phyloP scores from a whole-genome alignment of 2,888 invertebrate species.

The Lasioglossum oenotherae region DNA sequence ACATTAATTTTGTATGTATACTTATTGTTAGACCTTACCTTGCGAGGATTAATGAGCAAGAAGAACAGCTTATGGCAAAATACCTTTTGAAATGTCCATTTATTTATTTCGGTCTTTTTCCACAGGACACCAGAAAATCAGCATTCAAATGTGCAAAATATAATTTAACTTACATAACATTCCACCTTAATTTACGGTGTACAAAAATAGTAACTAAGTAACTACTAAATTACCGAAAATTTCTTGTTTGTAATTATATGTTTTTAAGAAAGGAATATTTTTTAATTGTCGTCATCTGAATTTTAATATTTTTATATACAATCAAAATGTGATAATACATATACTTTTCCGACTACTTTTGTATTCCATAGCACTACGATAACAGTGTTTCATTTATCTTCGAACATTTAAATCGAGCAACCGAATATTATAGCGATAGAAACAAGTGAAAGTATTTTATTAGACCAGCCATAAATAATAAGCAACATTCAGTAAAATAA shows the following conservation, averaged over 20 bases:
- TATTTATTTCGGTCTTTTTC: too few relatives aligned
- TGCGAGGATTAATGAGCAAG: too few relatives aligned
- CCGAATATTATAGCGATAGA: neutral
- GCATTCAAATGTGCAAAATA: too few relatives aligned
- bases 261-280: neutral
- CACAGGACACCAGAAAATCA: too few relatives aligned
- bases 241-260: neutral
- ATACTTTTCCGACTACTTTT: neutral
- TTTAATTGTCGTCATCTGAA: too few relatives aligned
- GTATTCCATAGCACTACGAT: neutral
- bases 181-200: neutral
- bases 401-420: neutral
- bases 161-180: too few relatives aligned
- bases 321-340: too few relatives aligned
- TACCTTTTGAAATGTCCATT: too few relatives aligned
- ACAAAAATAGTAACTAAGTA: neutral
- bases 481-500: neutral
- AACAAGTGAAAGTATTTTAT: conserved; percentile 31
- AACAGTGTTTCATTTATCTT: neutral
- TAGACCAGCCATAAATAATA: neutral
- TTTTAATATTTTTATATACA: too few relatives aligned
- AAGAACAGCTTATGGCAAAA: too few relatives aligned
- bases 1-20: too few relatives aligned
- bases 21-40: too few relatives aligned
- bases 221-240: neutral